Evolutionary conservation across 1,140 invertebrate genomes (phyloP), one percentile per base, ranked within the genome.

Genomic region (Periplaneta americana): DNA sequence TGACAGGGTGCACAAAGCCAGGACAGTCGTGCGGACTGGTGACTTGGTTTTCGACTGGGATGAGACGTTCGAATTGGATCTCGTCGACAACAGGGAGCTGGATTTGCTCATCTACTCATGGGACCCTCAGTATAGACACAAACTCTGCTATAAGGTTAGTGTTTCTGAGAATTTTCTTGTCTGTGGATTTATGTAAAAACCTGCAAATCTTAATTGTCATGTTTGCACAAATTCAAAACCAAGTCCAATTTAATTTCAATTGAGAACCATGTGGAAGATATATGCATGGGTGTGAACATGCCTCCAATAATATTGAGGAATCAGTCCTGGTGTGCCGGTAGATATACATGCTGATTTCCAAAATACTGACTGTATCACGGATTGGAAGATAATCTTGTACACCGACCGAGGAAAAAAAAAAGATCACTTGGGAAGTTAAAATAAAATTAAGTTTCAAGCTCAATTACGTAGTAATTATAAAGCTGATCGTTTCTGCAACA

Each of bases 11-110:
- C 98, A 99, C 89, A 99, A 99, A 90, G 98, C 98, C 5, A 89
- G 98, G 34, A 99, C 98, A 6, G 98, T 99, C 81, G 97, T 98
- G n/a, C 92, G 98, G 75, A 98, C 97, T 15, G 98, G 98, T 33
- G 98, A 99, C 87, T 92, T 98, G 18, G 97, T 98, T 87, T 99
- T 99, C 88, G 98, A 99, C 88, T 99, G 98, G 98, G 97, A 99
- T 86, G 98, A 99, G 89, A 97, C 97, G 34, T 99, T 99, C 86
- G 98, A 99, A 88, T 90, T 99, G 82, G 98, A 99, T 86, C 89
- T 99, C 66, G 96, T 98, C 34, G 95, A 95, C 83, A 98, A 98
- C 85, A 94, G 95, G 84, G 96, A 99, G 88, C 90, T 99, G 57
- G 97, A 99, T 85, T 95, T 99, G 83, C 91, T 99, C 76, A 96